Percentiles rank a stretch among this genome's conserved stretches.
Evolutionary conservation across 2,888 invertebrate genomes (phyloP).

Genomic region (Spodoptera exigua): DNA sequence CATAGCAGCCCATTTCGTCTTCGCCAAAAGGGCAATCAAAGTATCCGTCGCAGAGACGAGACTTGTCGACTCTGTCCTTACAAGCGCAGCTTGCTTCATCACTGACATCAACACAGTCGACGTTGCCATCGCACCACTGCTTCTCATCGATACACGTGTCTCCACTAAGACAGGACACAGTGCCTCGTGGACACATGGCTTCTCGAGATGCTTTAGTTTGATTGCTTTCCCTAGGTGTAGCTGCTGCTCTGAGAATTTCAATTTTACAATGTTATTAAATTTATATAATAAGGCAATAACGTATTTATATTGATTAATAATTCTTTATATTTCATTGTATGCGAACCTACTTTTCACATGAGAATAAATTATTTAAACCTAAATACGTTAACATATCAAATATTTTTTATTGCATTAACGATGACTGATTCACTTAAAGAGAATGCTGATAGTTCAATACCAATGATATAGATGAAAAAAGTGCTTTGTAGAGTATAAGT

Average conservation of each 20-base stretch:
- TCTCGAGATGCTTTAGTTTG: slow-evolving; percentile 58
- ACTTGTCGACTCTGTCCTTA: slow-evolving; percentile 90
- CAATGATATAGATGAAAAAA: too few relatives aligned
- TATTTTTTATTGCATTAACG: too few relatives aligned
- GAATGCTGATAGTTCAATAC: too few relatives aligned
- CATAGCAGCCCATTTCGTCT: slow-evolving; percentile 94
- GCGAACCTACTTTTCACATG: too few relatives aligned
- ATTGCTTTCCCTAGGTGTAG: slow-evolving; percentile 41
- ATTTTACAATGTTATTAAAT: neutral
- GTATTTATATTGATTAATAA: too few relatives aligned
- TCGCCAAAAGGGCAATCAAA: slow-evolving; percentile 94
- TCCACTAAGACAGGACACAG: slow-evolving; percentile 72
- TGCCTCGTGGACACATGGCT: slow-evolving; percentile 71
- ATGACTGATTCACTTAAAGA: too few relatives aligned
- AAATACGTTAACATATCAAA: too few relatives aligned
- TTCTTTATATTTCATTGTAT: too few relatives aligned
- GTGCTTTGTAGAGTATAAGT: too few relatives aligned
- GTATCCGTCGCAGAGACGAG: slow-evolving; percentile 94
- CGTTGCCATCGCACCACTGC: slow-evolving; percentile 92
- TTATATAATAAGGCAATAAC: too few relatives aligned
- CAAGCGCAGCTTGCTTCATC: slow-evolving; percentile 94
- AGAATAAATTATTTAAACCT: too few relatives aligned
- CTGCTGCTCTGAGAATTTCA: slow-evolving; percentile 55
- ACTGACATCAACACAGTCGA: slow-evolving; percentile 93
- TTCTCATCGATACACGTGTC: slow-evolving; percentile 87